Percentiles rank a stretch among this genome's conserved stretches.
These are phyloP conservation scores for Acleris sparsana DNA, from an alignment of 2,888 invertebrate species.

Conservation along the genomic window DNA sequence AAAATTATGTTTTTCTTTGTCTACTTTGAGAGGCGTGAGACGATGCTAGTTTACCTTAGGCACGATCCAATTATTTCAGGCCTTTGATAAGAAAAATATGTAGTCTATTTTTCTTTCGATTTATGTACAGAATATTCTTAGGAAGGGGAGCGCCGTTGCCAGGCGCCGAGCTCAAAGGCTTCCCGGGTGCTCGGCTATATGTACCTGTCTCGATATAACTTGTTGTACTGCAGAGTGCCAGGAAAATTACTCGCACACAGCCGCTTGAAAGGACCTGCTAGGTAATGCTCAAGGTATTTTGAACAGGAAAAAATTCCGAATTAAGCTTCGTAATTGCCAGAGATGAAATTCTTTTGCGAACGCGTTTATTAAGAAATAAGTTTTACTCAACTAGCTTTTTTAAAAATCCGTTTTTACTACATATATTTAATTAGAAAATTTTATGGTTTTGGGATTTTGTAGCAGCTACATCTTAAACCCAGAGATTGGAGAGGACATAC, in stretches of 20 bases:
- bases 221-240: constrained; percentile 9
- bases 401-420: neutral
- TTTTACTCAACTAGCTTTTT: neutral
- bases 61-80: constrained; percentile 18
- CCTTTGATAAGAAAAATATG: constrained; percentile 8
- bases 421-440: neutral
- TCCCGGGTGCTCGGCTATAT: constrained; percentile 23
- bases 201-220: constrained; percentile 12
- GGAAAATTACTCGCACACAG: constrained; percentile 28
- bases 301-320: constrained; percentile 5
- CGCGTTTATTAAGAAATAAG: neutral
- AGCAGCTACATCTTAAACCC: too few species aligned
- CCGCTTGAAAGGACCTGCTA: constrained; percentile 29
- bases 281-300: constrained; percentile 22
- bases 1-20: neutral
- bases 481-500: too few species aligned
- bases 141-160: constrained; percentile 43
- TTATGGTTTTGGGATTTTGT: too few species aligned
- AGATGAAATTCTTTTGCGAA: neutral
- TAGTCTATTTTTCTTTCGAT: constrained; percentile 23
- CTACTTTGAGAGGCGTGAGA: neutral
- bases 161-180: constrained; percentile 44
- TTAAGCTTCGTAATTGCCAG: constrained; percentile 11
- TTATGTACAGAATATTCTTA: constrained; percentile 39
- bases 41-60: constrained; percentile 6